Evolutionary conservation across 2,113 vertebrate species (phyloP).

Genomic region (Eleginops maclovinus): DNA sequence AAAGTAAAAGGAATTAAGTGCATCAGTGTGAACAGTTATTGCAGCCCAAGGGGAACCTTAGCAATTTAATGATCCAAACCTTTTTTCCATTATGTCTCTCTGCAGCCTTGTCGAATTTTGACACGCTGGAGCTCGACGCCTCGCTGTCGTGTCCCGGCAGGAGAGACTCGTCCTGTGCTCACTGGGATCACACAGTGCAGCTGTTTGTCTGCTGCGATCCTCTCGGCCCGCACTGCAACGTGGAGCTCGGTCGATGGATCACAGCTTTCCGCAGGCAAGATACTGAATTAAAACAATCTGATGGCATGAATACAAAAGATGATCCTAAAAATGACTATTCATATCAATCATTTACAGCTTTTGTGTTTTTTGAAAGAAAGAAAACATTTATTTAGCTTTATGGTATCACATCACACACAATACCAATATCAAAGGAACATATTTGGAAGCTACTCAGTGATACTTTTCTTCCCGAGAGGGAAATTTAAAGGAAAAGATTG

Average conservation of each 20-base stretch:
- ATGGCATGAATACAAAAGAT: no score
- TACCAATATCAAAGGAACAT: no score
- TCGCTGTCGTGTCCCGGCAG: conserved; percentile 82
- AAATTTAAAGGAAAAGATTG: no score
- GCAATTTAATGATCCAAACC: neutral
- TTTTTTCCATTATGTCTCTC: neutral
- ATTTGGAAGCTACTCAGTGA: no score
- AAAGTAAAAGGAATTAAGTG: neutral
- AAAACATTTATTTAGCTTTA: no score
- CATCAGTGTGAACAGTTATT: neutral
- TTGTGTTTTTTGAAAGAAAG: no score
- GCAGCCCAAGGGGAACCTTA: neutral
- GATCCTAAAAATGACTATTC: neutral
- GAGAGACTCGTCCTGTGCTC: conserved; percentile 81
- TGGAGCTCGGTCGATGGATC: conserved; percentile 87
- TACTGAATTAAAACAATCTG: accelerated
- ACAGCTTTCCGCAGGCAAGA: conserved; percentile 84
- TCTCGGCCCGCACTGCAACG: conserved; percentile 70
- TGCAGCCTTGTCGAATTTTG: conserved; percentile 66
- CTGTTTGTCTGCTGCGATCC: conserved; percentile 82
- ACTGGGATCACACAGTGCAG: conserved; percentile 87
- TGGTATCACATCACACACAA: no score
- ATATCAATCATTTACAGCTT: neutral
- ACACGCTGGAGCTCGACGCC: conserved; percentile 80
- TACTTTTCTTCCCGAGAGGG: no score